phyloP scores from a whole-genome alignment of 2,113 vertebrate genomes.

The Rissa tridactyla region DNA sequence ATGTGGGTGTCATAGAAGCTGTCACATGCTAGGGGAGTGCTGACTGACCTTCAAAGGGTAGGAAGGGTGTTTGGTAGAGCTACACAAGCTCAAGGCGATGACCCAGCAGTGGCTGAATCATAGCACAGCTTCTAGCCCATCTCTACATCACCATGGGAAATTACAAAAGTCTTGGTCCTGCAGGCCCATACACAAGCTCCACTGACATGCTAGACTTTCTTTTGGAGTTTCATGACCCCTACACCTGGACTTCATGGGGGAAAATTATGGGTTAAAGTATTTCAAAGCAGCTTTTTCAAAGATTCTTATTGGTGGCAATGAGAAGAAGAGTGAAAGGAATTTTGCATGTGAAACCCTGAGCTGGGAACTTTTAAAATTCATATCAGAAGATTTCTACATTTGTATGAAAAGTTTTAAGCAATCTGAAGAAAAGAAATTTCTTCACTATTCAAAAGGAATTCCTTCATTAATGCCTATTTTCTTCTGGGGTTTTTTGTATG shows the following conservation, averaged over 20 bases:
- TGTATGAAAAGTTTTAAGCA: not conserved
- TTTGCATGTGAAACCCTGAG: not conserved
- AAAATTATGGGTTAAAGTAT: not conserved
- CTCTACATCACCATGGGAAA: not conserved
- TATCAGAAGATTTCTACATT: not conserved
- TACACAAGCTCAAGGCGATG: not conserved
- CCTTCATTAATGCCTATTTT: not conserved
- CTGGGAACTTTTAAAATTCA: not conserved
- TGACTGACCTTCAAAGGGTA: not conserved
- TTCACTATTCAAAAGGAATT: not conserved
- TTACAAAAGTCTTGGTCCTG: not conserved
- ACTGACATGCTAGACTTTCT: not conserved
- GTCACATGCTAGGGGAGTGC: not conserved
- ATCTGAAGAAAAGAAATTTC: not conserved
- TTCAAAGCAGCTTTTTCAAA: not conserved
- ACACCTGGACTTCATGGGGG: not conserved
- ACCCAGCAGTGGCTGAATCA: not conserved
- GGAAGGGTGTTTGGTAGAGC: not conserved
- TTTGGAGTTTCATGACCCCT: not conserved
- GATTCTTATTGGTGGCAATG: not conserved
- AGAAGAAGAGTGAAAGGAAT: not conserved
- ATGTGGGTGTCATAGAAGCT: not conserved
- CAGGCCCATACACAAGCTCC: not conserved
- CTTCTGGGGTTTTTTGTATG: not conserved
- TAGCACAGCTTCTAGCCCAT: not conserved